Evolutionary conservation across 2,113 vertebrate genomes (phyloP).

Genomic region (Chaetura pelagica): DNA sequence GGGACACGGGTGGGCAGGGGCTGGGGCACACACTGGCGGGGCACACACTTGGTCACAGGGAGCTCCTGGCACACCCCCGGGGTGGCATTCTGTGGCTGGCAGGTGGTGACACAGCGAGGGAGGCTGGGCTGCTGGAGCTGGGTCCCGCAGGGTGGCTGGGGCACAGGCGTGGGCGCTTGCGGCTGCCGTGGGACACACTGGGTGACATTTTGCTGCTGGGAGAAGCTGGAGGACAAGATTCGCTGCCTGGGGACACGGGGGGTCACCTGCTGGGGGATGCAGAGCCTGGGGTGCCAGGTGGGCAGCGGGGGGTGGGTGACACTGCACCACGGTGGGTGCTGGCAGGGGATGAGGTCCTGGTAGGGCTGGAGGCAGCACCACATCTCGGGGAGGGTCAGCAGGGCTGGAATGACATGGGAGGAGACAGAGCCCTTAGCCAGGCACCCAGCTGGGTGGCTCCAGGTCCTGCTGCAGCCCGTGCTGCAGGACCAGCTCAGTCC

Average conservation of each 20-base stretch:
- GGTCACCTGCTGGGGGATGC: background rate
- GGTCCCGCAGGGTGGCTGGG: background rate
- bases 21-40: background rate
- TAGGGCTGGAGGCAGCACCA: background rate
- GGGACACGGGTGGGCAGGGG: background rate
- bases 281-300: background rate
- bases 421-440: background rate
- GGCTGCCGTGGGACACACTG: background rate
- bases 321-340: accelerated
- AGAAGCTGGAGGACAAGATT: background rate
- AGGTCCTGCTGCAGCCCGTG: accelerated
- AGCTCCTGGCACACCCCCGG: background rate
- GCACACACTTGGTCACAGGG: background rate
- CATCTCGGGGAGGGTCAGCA: background rate
- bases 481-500: accelerated
- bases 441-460: accelerated
- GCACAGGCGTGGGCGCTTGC: background rate
- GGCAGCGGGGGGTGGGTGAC: accelerated
- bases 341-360: background rate
- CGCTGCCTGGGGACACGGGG: background rate
- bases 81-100: background rate
- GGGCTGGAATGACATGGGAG: background rate
- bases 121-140: background rate
- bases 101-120: background rate
- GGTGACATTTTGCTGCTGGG: background rate